Percentiles rank a stretch among this genome's conserved stretches.
Conservation (phyloP, 2,888 invertebrate species). For the Chirona hameri region DNA sequence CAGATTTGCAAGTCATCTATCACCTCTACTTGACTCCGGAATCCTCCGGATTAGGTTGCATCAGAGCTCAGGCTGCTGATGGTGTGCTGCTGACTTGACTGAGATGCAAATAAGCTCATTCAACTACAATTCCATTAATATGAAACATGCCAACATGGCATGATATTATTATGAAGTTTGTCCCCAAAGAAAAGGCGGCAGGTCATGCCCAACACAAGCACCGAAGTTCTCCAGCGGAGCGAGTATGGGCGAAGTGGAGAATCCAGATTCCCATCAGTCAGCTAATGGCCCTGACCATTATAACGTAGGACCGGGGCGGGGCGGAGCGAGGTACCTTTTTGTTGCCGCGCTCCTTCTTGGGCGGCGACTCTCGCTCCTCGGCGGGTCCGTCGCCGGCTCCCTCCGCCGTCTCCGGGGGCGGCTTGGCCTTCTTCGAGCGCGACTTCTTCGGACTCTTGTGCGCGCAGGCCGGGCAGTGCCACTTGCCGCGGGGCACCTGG, state of each 20-base stretch:
- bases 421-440: slow-evolving; percentile 41
- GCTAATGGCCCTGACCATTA: no score
- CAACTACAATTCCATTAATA: no score
- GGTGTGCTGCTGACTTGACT: no score
- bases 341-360: slow-evolving; percentile 55
- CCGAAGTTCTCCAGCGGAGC: not conserved
- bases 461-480: slow-evolving; percentile 85
- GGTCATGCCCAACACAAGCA: not conserved
- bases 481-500: slow-evolving; percentile 74
- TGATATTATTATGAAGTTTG: no score
- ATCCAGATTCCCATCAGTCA: no score
- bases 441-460: slow-evolving; percentile 64
- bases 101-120: no score
- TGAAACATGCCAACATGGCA: no score
- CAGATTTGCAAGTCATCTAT: no score
- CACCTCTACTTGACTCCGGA: no score
- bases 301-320: not conserved
- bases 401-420: slow-evolving; percentile 48
- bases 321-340: slow-evolving; percentile 58
- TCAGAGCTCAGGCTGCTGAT: no score
- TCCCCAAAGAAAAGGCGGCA: not conserved
- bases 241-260: no score
- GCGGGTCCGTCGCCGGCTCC: slow-evolving; percentile 44
- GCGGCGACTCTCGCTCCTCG: slow-evolving; percentile 44
- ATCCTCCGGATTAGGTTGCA: no score